Evolutionary conservation across 2,113 vertebrate genomes (phyloP), one percentile per base, ranked within the genome.

Genomic region (Podilymbus podiceps): DNA sequence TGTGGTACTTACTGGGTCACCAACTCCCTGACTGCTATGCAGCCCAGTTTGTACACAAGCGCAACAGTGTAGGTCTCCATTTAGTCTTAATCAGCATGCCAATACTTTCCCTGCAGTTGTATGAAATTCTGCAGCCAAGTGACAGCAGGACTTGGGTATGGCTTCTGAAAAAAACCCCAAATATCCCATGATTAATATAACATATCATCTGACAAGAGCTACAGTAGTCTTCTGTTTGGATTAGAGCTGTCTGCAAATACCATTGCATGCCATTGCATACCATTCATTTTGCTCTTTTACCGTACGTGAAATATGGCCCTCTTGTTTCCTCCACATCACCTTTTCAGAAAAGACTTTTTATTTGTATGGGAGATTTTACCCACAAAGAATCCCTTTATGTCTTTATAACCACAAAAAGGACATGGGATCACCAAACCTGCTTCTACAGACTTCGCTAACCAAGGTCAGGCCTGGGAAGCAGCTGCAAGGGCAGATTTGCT

Each of bases 31-130:
- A 17, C 59, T 89, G 53, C 31, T 68, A 2, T 24, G 46, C 53
- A 64, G 40, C 52, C 60, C 15, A 25, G 30, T 18, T 42, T 86
- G 77, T 22, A 69, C 9, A 4, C 21, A 12, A 52, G 14, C 27
- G 8, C 59, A 33, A 33, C 0, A 3, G 15, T 5, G 3, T 11
- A 68, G 18, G 20, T 73, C 49, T 79, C 35, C 28, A 23, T 44
- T 75, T 77, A 58, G 24, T 47, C n/a, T 78, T 64, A 38, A 64
- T 50, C 38, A 66, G 19, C 1, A 0, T 60, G 40, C 19, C 53
- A 49, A 0, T 72, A 53, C 23, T 74, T 93, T 53, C 47, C 1
- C 0, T 69, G 40, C 0, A 0, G 6, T 64, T 75, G 10, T n/a
- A 50, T 38, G 31, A 53, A 91, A 74, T 95, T 69, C 62, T 76